Percentiles rank a stretch among this genome's conserved stretches.
Conservation (phyloP, 2,888 invertebrate genomes). For the Philaethria dido region DNA sequence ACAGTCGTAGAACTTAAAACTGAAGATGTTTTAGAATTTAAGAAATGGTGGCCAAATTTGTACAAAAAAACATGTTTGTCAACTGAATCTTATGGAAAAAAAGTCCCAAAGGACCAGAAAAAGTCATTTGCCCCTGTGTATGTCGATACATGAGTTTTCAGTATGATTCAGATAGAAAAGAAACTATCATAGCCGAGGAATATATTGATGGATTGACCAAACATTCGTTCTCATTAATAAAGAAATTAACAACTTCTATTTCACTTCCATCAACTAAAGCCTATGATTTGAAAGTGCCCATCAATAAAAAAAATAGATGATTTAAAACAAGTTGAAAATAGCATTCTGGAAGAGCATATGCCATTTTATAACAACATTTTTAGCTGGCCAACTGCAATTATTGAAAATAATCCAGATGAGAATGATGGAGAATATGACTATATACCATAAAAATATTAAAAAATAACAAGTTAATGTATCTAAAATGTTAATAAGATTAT, state of each 20-base stretch:
- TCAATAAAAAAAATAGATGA: constrained; percentile 39
- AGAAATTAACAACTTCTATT: constrained; percentile 24
- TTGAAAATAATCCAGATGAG: constrained; percentile 39
- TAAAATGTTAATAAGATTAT: constrained; percentile 3
- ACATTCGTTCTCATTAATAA: constrained; percentile 32
- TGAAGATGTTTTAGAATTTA: too few relatives aligned
- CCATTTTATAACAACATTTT: constrained; percentile 42
- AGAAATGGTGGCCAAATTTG: too few relatives aligned
- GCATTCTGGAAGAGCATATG: constrained; percentile 40
- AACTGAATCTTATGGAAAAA: too few relatives aligned
- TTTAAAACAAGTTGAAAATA: constrained; percentile 39
- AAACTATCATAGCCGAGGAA: constrained; percentile 12
- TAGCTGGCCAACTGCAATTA: constrained; percentile 40
- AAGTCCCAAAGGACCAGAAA: too few relatives aligned
- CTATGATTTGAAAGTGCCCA: constrained; percentile 38
- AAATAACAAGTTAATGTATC: constrained; percentile 12
- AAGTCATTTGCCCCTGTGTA: neutral
- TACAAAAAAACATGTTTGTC: too few relatives aligned
- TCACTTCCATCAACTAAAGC: constrained; percentile 38
- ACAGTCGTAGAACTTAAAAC: constrained; percentile 43
- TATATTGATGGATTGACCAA: constrained; percentile 38
- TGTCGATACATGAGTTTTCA: neutral
- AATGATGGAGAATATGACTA: constrained; percentile 34
- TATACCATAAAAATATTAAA: constrained; percentile 40
- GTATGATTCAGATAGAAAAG: neutral